Conservation (phyloP, 2,888 invertebrate genomes). For the Atherix ibis region DNA sequence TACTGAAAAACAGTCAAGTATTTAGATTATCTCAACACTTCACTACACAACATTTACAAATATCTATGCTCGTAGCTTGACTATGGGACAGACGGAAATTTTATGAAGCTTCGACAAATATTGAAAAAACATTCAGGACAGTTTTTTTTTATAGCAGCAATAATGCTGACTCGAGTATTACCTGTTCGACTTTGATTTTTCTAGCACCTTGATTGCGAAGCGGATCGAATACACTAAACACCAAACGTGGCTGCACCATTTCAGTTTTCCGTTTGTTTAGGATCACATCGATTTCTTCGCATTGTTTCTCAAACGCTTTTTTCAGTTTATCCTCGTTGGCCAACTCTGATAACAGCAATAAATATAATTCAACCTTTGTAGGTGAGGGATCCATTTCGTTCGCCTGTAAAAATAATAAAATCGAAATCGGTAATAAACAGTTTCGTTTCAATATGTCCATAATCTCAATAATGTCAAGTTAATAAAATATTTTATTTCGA, state of each 20-base stretch:
- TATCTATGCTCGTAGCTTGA: too few relatives aligned
- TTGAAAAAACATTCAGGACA: background rate
- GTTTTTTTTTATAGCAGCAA: background rate
- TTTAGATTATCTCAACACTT: too few relatives aligned
- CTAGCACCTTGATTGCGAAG: constrained; percentile 38
- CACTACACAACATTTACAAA: too few relatives aligned
- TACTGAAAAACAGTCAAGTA: too few relatives aligned
- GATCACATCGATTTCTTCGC: constrained; percentile 31
- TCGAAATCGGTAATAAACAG: background rate
- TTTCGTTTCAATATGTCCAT: constrained; percentile 3
- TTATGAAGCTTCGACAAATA: too few relatives aligned
- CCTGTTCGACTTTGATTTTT: constrained; percentile 34
- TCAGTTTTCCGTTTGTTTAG: constrained; percentile 34
- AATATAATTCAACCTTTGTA: constrained; percentile 46
- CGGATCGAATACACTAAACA: constrained; percentile 38
- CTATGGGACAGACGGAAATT: too few relatives aligned
- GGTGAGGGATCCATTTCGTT: constrained; percentile 42
- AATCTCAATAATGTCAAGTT: background rate
- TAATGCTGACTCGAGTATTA: too few relatives aligned
- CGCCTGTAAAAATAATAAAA: constrained; percentile 33
- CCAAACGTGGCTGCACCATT: constrained; percentile 34
- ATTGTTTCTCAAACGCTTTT: constrained; percentile 36
- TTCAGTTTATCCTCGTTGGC: constrained; percentile 42
- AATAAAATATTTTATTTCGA: constrained; percentile 1
- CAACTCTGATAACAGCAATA: constrained; percentile 44